phyloP scores from a whole-genome alignment of 2,113 vertebrate genomes.

The Dasyurus viverrinus region DNA sequence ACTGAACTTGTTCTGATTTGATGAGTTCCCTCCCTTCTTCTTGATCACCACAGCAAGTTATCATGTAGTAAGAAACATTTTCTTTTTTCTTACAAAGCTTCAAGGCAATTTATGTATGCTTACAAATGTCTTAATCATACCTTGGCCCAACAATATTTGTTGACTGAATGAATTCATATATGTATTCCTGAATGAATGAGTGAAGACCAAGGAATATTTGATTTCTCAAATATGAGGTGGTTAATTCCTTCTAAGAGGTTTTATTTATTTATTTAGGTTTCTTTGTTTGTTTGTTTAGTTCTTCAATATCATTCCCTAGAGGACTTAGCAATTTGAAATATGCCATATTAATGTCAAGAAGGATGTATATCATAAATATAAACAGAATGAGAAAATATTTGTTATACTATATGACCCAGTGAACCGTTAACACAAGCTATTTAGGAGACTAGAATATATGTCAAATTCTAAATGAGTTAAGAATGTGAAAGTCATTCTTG shows the following conservation, averaged over 20 bases:
- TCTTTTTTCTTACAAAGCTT: background rate
- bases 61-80: background rate
- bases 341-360: slow-evolving; percentile 64
- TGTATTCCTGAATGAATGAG: background rate
- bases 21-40: background rate
- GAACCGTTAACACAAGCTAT: slow-evolving; percentile 52
- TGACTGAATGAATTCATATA: background rate
- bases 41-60: background rate
- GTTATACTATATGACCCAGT: slow-evolving; percentile 54
- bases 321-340: slow-evolving; percentile 68
- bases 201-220: slow-evolving; percentile 18
- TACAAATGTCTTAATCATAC: background rate
- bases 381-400: slow-evolving; percentile 71
- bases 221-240: background rate
- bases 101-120: background rate
- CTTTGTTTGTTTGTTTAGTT: slow-evolving; percentile 20
- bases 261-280: background rate
- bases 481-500: slow-evolving; percentile 16
- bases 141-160: background rate
- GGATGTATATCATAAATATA: slow-evolving; percentile 62
- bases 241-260: slow-evolving; percentile 15
- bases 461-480: background rate
- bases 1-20: background rate
- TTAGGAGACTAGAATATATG: slow-evolving; percentile 64
- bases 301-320: slow-evolving; percentile 53